These are phyloP conservation scores for Hesperia comma DNA, from an alignment of 2,888 invertebrate species.

Conservation along the genomic window DNA sequence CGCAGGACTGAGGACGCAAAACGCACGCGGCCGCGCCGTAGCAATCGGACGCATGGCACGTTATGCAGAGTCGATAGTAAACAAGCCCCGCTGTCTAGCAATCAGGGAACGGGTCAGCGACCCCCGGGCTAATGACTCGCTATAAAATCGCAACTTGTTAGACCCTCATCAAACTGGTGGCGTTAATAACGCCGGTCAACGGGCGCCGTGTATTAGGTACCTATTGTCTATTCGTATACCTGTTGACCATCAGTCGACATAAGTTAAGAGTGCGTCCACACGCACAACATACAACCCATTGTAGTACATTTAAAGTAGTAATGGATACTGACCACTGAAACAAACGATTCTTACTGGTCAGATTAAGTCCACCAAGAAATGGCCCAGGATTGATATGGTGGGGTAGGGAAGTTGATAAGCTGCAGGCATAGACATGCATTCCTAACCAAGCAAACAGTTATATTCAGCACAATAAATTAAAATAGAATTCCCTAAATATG, in stretches of 20 bases:
- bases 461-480: no score
- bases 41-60: slow-evolving; percentile 1
- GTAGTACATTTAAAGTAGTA: no score
- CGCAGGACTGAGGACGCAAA: not conserved
- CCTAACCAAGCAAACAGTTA: no score
- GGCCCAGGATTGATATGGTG: no score
- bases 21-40: slow-evolving; percentile 9
- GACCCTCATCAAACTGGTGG: slow-evolving; percentile 29
- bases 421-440: no score
- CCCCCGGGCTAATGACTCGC: slow-evolving; percentile 52
- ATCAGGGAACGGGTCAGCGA: slow-evolving; percentile 49
- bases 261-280: not conserved
- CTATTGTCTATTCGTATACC: not conserved
- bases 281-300: not conserved
- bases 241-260: no score
- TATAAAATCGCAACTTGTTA: slow-evolving; percentile 53
- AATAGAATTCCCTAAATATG: no score
- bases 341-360: no score
- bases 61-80: slow-evolving; percentile 42
- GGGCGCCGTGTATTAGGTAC: not conserved
- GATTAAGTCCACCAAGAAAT: no score
- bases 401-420: no score
- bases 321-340: no score
- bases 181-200: slow-evolving; percentile 12
- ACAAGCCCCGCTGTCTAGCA: slow-evolving; percentile 55